Conservation (phyloP, 1,140 invertebrate genomes). For the Drosophila persimilis region DNA sequence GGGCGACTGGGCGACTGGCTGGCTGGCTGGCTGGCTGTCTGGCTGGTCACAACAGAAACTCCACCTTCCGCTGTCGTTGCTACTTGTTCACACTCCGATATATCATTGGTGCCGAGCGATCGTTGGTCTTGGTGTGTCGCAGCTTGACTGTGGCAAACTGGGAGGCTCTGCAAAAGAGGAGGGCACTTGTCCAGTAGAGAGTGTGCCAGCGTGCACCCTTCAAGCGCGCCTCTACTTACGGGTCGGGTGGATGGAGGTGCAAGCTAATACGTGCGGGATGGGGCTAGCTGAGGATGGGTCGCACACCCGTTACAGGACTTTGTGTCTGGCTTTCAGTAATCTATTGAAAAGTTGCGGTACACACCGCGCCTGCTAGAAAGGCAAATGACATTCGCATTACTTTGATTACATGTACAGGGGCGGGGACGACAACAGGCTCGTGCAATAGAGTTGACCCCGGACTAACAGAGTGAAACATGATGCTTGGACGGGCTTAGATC, state of each 20-base stretch:
- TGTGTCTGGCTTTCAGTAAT: slow-evolving; percentile 34
- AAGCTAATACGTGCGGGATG: slow-evolving; percentile 30
- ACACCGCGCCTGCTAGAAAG: slow-evolving; percentile 65
- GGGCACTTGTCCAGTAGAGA: slow-evolving; percentile 39
- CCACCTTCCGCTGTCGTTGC: slow-evolving; percentile 78
- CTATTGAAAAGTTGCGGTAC: slow-evolving; percentile 71
- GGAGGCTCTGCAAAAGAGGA: slow-evolving; percentile 87
- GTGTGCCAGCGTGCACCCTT: background rate
- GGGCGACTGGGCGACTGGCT: background rate
- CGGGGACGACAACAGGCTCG: no score
- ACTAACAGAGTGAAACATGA: no score
- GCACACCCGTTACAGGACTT: slow-evolving; percentile 15
- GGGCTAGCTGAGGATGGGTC: slow-evolving; percentile 23
- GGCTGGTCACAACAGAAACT: slow-evolving; percentile 60
- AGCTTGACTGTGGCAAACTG: slow-evolving; percentile 93
- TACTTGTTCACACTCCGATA: slow-evolving; percentile 83
- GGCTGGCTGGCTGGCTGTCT: background rate
- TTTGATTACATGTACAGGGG: background rate
- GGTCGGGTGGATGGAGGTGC: background rate
- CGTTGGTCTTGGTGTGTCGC: slow-evolving; percentile 92
- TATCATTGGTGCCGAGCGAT: slow-evolving; percentile 91
- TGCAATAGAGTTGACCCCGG: no score
- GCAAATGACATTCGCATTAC: slow-evolving; percentile 49
- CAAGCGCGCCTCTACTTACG: slow-evolving; percentile 34
- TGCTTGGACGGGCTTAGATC: no score